Evolutionary conservation across 2,888 invertebrate genomes (phyloP).

Genomic region (Diarsia dahlii): DNA sequence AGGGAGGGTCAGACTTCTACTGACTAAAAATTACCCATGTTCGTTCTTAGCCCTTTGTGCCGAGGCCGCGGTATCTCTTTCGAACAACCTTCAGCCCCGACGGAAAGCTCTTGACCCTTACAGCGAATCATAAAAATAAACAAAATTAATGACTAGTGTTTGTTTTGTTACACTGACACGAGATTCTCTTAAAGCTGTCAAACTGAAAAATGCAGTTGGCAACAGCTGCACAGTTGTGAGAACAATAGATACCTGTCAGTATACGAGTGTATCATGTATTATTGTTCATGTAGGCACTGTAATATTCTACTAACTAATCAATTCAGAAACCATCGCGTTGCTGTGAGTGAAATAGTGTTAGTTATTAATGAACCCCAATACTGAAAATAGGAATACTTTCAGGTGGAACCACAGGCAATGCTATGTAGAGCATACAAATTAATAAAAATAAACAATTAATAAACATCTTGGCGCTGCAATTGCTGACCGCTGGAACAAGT

Average conservation of each 20-base stretch:
- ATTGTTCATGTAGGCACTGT: neutral
- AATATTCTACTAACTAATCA: neutral
- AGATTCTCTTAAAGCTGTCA: constrained; percentile 13
- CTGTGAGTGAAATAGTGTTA: neutral
- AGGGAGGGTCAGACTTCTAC: too few relatives aligned
- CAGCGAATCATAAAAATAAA: neutral
- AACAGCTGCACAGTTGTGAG: constrained; percentile 8
- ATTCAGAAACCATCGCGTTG: neutral
- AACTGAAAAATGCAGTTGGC: constrained; percentile 35
- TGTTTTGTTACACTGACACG: constrained; percentile 4
- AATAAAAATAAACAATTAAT: too few relatives aligned
- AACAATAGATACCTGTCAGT: neutral
- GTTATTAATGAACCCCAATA: neutral
- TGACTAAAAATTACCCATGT: too few relatives aligned
- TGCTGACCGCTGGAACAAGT: too few relatives aligned
- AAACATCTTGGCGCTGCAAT: too few relatives aligned
- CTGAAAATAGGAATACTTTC: too few relatives aligned
- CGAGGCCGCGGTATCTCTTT: too few relatives aligned
- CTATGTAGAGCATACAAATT: too few relatives aligned
- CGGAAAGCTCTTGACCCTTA: neutral
- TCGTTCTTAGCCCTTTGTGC: too few relatives aligned
- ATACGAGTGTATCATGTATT: neutral
- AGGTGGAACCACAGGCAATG: too few relatives aligned
- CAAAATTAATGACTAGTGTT: neutral
- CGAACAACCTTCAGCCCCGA: too few relatives aligned